Evolutionary conservation across 2,888 invertebrate genomes (phyloP).

Genomic region (Orchesella flavescens): DNA sequence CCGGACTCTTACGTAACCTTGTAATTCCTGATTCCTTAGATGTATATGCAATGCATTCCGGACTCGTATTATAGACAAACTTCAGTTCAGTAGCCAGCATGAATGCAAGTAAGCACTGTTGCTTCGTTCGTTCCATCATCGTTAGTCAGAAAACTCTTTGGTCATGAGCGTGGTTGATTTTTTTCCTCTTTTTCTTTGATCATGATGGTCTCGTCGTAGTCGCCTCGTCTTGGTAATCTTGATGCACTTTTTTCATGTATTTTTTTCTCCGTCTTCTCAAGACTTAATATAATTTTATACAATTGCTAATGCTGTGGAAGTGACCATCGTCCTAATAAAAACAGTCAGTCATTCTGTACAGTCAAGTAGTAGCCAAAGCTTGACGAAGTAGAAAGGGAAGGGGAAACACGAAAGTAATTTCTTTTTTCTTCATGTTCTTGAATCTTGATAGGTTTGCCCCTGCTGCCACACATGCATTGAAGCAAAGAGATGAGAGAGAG

Average conservation of each 20-base stretch:
- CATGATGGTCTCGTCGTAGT: neutral
- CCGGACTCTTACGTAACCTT: slow-evolving; percentile 3
- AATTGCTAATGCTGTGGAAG: slow-evolving; percentile 27
- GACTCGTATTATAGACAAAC: neutral
- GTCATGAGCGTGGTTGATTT: slow-evolving; percentile 26
- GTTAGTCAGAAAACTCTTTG: neutral
- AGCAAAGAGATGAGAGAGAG: neutral
- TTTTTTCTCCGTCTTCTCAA: slow-evolving; percentile 20
- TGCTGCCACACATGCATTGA: neutral
- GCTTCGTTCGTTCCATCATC: slow-evolving; percentile 20
- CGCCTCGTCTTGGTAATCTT: slow-evolving; percentile 5
- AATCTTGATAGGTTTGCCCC: slow-evolving; percentile 7
- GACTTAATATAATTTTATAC: neutral
- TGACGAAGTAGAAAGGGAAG: slow-evolving; percentile 10
- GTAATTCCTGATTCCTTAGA: neutral
- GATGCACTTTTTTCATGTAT: slow-evolving; percentile 27
- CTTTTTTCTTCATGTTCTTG: slow-evolving; percentile 1
- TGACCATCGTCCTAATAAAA: slow-evolving; percentile 33
- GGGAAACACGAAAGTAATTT: slow-evolving; percentile 31
- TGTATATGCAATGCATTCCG: no score
- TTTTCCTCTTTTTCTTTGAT: slow-evolving; percentile 21
- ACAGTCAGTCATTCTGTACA: neutral
- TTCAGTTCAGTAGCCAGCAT: no score
- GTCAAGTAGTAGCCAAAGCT: slow-evolving; percentile 9
- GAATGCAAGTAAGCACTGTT: slow-evolving; percentile 14